phyloP scores from a whole-genome alignment of 2,113 vertebrate genomes.

The Mesitornis unicolor region DNA sequence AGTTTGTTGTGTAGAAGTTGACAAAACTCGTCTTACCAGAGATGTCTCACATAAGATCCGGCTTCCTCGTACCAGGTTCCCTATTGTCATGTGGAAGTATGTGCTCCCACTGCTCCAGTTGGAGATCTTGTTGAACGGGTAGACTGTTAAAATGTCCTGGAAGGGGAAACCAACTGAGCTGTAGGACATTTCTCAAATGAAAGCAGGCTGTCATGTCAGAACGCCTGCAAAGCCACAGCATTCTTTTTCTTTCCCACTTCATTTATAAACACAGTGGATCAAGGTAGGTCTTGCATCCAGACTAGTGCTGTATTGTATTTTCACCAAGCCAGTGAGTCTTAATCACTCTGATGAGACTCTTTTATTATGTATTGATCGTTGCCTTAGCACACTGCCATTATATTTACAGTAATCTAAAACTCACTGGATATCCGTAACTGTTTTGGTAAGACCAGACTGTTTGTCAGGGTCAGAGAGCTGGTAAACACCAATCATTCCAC shows the following conservation, averaged over 20 bases:
- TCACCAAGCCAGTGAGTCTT: neutral
- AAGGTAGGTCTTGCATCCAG: neutral
- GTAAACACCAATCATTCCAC: neutral
- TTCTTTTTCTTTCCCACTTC: neutral
- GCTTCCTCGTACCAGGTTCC: constrained; percentile 85
- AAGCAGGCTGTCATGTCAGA: neutral
- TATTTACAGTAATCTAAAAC: neutral
- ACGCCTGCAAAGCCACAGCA: neutral
- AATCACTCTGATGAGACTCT: neutral
- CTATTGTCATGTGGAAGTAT: constrained; percentile 94
- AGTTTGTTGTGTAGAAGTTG: neutral
- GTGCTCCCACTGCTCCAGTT: constrained; percentile 98
- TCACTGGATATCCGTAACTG: neutral
- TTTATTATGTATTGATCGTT: neutral
- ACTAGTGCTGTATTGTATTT: neutral
- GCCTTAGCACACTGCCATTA: neutral
- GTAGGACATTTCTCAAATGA: neutral
- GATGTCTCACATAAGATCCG: constrained; percentile 96
- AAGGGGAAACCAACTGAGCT: neutral
- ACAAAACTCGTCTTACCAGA: constrained; percentile 79
- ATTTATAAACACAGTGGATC: neutral
- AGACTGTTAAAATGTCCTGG: constrained; percentile 84
- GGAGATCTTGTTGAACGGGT: constrained; percentile 90
- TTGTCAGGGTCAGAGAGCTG: neutral
- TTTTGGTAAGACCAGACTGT: neutral